phyloP scores from a whole-genome alignment of 1,140 invertebrate species.

The Solen grandis region DNA sequence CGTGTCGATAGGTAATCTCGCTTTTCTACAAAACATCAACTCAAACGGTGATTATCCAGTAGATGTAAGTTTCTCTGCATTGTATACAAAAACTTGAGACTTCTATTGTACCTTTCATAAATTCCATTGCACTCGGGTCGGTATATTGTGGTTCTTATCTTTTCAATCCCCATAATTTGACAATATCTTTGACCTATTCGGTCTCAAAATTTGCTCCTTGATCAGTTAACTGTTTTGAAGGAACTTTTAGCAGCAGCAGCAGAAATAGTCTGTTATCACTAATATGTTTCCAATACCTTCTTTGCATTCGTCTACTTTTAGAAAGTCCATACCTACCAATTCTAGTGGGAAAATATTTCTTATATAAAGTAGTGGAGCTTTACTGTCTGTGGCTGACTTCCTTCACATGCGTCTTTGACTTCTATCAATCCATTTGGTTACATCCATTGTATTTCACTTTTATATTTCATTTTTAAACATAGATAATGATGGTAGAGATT shows the following conservation, averaged over 20 bases:
- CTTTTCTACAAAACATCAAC: slow-evolving; percentile 31
- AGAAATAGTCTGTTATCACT: slow-evolving; percentile 50
- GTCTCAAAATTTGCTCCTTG: slow-evolving; percentile 47
- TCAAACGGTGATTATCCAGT: slow-evolving; percentile 24
- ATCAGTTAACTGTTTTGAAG: slow-evolving; percentile 31
- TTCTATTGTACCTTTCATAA: slow-evolving; percentile 48
- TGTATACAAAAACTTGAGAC: slow-evolving; percentile 50
- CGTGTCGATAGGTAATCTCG: slow-evolving; percentile 21
- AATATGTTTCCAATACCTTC: slow-evolving; percentile 14
- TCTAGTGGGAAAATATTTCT: slow-evolving; percentile 25
- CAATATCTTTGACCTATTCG: slow-evolving; percentile 29
- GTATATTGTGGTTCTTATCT: slow-evolving; percentile 38
- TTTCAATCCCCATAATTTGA: slow-evolving; percentile 32
- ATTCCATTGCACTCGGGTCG: no score
- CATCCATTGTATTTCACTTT: no score
- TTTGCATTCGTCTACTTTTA: background rate
- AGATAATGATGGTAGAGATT: no score
- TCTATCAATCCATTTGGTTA: background rate
- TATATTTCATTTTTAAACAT: no score
- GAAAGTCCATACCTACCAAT: slow-evolving; percentile 1
- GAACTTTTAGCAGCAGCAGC: slow-evolving; percentile 51
- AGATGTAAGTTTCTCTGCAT: slow-evolving; percentile 22
- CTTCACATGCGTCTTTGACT: background rate
- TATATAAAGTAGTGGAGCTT: slow-evolving; percentile 7
- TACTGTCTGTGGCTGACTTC: background rate